Percentiles rank a stretch among this genome's conserved stretches.
These are phyloP conservation scores for Artibeus lituratus DNA, from an alignment of 2,797 vertebrate genomes.

Conservation along the genomic window DNA sequence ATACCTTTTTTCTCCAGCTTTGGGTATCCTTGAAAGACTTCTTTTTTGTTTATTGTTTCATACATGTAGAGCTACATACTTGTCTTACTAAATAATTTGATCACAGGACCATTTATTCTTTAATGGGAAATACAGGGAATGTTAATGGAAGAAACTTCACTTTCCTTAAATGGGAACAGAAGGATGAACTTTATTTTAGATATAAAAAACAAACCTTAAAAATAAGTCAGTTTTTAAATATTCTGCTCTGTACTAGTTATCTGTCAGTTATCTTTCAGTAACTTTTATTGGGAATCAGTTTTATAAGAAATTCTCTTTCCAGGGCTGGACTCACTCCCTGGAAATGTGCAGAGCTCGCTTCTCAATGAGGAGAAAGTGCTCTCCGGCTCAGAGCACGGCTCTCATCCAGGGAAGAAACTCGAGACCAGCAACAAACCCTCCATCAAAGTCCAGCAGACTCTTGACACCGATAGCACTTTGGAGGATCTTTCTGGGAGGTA, in stretches of 20 bases:
- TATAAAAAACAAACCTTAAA: slow-evolving; percentile 9
- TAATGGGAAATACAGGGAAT: background rate
- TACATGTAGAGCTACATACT: background rate
- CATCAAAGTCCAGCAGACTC: slow-evolving; percentile 79
- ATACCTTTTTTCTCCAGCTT: background rate
- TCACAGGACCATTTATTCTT: background rate
- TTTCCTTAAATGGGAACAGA: background rate
- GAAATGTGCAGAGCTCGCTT: slow-evolving; percentile 82
- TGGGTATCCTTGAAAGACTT: background rate
- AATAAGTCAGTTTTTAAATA: background rate
- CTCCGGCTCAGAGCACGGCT: slow-evolving; percentile 82
- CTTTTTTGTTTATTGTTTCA: background rate
- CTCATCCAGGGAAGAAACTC: slow-evolving; percentile 84
- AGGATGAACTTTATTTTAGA: slow-evolving; percentile 30
- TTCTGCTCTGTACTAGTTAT: background rate
- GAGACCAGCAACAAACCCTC: slow-evolving; percentile 79
- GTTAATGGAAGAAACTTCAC: background rate
- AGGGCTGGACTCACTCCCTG: slow-evolving; percentile 83
- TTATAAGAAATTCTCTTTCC: slow-evolving; percentile 45
- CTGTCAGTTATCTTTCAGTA: background rate
- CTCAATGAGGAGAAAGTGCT: slow-evolving; percentile 85
- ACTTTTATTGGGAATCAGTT: slow-evolving; percentile 17
- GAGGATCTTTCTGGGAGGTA: slow-evolving; percentile 90
- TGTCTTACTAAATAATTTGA: background rate
- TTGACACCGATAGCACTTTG: slow-evolving; percentile 83